Percentiles rank a stretch among this genome's conserved stretches.
Conservation (phyloP, 2,888 invertebrate species). For the Cosmopolites sordidus region DNA sequence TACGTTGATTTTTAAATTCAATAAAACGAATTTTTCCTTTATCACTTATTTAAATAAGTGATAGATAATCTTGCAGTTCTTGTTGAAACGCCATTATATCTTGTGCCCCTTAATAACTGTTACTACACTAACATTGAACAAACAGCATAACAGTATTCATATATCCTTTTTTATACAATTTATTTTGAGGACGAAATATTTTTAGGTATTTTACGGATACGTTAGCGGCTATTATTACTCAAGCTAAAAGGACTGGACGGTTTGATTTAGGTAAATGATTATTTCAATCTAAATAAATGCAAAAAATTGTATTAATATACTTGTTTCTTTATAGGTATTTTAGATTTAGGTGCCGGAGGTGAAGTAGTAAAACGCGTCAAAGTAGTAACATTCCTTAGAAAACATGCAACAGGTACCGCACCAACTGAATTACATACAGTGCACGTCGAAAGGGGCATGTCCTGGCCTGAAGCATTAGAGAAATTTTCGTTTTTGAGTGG, state of each 20-base stretch:
- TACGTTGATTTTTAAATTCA: too few species aligned
- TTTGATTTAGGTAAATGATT: constrained; percentile 79
- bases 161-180: not conserved
- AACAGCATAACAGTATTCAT: not conserved
- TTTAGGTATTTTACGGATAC: constrained; percentile 93
- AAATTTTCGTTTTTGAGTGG: constrained; percentile 71
- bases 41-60: too few species aligned
- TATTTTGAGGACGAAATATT: not conserved
- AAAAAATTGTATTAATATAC: too few species aligned
- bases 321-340: constrained; percentile 45
- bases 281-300: constrained; percentile 3
- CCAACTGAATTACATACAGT: constrained; percentile 92
- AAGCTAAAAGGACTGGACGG: constrained; percentile 89
- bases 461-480: constrained; percentile 84
- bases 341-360: constrained; percentile 89
- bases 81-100: too few species aligned
- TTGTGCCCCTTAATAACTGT: too few species aligned
- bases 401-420: constrained; percentile 87
- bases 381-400: constrained; percentile 76
- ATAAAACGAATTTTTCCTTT: too few species aligned
- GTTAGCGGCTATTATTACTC: constrained; percentile 82
- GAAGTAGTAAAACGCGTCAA: constrained; percentile 88
- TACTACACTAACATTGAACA: too few species aligned
- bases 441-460: constrained; percentile 86
- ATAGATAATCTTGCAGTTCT: too few species aligned